phyloP scores from a whole-genome alignment of 2,888 invertebrate species.

The Ethmia dodecea region DNA sequence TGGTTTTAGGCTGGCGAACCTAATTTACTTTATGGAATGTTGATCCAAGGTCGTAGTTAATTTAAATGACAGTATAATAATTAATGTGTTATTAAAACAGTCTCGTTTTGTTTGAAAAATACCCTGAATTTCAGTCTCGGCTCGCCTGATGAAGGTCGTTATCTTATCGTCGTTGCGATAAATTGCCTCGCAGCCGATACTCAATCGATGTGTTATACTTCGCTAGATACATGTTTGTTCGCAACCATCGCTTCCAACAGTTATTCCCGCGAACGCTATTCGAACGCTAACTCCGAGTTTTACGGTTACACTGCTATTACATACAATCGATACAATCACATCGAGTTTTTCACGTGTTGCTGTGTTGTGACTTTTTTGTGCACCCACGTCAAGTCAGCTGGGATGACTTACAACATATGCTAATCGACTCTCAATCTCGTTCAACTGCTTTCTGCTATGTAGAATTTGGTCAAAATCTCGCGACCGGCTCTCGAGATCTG shows the following conservation, averaged over 20 bases:
- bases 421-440: too few relatives aligned
- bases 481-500: too few relatives aligned
- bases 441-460: too few relatives aligned
- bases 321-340: too few relatives aligned
- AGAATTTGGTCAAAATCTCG: too few relatives aligned
- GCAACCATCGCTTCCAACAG: constrained; percentile 53
- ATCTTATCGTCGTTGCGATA: constrained; percentile 67
- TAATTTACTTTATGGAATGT: too few relatives aligned
- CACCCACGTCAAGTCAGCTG: too few relatives aligned
- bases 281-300: constrained; percentile 2
- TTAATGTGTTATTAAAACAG: not conserved
- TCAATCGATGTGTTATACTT: constrained; percentile 54
- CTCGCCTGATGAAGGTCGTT: constrained; percentile 33
- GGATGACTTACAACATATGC: too few relatives aligned
- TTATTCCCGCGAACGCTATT: constrained; percentile 34
- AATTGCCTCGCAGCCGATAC: constrained; percentile 63
- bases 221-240: constrained; percentile 40
- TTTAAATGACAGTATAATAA: not conserved
- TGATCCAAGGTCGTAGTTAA: not conserved
- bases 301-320: too few relatives aligned
- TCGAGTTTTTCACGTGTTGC: too few relatives aligned
- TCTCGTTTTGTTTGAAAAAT: constrained; percentile 27
- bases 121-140: constrained; percentile 21
- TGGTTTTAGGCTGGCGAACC: too few relatives aligned
- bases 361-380: too few relatives aligned